These are phyloP conservation scores for Meleagris gallopavo DNA, from an alignment of 2,113 vertebrate species.

Conservation along the genomic window DNA sequence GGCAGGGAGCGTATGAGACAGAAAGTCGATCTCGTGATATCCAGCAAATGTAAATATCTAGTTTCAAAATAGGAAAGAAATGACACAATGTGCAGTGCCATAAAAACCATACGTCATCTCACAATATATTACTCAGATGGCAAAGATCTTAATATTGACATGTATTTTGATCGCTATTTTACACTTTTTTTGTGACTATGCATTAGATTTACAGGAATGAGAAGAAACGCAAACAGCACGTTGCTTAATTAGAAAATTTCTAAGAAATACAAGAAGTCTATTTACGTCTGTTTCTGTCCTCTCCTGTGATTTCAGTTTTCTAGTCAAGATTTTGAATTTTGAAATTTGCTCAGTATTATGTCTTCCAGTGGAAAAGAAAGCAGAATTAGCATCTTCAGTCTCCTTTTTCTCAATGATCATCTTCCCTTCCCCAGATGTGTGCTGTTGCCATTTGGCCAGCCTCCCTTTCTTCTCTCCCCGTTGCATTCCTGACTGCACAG, in stretches of 20 bases:
- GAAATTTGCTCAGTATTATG: not conserved
- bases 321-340: not conserved
- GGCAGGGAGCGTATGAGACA: not conserved
- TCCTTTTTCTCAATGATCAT: not conserved
- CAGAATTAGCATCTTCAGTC: not conserved
- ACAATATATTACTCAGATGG: not conserved
- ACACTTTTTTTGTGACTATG: not conserved
- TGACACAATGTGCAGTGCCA: not conserved
- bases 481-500: not conserved
- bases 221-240: not conserved
- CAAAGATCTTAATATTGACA: not conserved
- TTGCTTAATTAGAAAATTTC: not conserved
- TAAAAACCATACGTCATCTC: not conserved
- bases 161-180: not conserved
- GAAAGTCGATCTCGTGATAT: not conserved
- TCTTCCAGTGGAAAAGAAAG: not conserved
- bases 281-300: not conserved
- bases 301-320: not conserved
- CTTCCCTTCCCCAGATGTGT: not conserved
- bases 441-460: not conserved
- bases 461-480: not conserved
- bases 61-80: constrained; percentile 45
- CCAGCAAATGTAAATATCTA: constrained; percentile 34
- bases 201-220: not conserved
- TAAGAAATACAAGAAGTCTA: not conserved